Percentiles rank a stretch among this genome's conserved stretches.
These are phyloP conservation scores for Pollenia griseotomentosa DNA, from an alignment of 2,888 invertebrate genomes.

Conservation along the genomic window DNA sequence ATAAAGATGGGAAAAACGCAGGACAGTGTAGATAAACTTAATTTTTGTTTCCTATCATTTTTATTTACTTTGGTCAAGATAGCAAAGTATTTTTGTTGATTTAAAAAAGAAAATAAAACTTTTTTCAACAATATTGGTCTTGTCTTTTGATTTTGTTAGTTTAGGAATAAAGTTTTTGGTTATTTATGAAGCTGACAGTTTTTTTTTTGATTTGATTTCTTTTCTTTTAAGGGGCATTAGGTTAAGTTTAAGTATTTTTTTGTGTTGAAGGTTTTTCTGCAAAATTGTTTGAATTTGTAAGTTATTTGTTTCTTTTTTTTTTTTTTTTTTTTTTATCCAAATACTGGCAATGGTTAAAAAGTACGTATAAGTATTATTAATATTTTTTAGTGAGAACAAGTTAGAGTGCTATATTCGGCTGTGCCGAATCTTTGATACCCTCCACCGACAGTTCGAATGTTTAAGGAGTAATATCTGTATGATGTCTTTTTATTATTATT, in stretches of 20 bases:
- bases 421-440: no score
- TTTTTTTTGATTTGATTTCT: conserved; percentile 17
- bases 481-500: no score
- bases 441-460: no score
- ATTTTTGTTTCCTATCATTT: conserved; percentile 20
- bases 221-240: conserved; percentile 6
- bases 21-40: conserved; percentile 33
- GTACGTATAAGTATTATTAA: conserved; percentile 25
- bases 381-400: conserved; percentile 1
- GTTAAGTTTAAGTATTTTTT: conserved; percentile 13
- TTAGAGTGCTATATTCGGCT: no score
- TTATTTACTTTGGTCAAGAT: conserved; percentile 52
- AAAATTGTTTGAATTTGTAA: conserved; percentile 2
- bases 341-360: neutral
- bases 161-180: conserved; percentile 43
- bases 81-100: conserved; percentile 44
- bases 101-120: conserved; percentile 1
- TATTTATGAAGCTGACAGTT: conserved; percentile 59
- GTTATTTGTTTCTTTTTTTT: neutral
- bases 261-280: conserved; percentile 32
- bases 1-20: neutral
- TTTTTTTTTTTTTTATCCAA: neutral
- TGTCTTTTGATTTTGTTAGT: conserved; percentile 47
- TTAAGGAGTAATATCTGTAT: no score
- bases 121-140: conserved; percentile 35